Evolutionary conservation across 92 coral and sea anemone genomes (phyloP), one percentile per base, ranked within the genome.

Genomic region (Muricea muricata): DNA sequence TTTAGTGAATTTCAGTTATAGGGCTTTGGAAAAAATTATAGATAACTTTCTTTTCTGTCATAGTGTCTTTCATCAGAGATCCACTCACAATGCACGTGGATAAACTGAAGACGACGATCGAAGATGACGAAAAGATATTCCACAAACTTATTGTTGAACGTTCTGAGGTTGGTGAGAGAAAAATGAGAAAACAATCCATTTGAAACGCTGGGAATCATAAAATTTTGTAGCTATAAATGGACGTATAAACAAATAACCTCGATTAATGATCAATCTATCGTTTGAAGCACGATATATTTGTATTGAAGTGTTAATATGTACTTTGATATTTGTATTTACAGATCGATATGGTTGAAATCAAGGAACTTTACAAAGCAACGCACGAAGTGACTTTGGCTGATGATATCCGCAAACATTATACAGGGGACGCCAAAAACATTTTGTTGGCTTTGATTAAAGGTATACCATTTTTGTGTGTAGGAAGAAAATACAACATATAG

Each of bases 321-420:
- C n/a, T n/a, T n/a, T 9, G 4, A 37, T 37, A 4, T 37, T 37
- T 37, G 18, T 13, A 18, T 52, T 4, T 18, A 4, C 29, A 65
- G 72, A 34, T 65, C 5, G 72, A 65, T 10, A 65, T 65, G 72
- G 72, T 65, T 7, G 72, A 65, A 65, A 65, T 65, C n/a, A 65
- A 65, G 35, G 35, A 65, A 0, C 42, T 65, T 7, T 65, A 65
- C 42, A 29, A 65, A 34, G 29, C 37, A 65, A 65, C 72, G 13
- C 23, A 65, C 39, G 72, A 65, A 34, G 42, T 29, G 23, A 65
- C 72, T 29, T 34, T 65, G 12, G 72, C 72, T 29, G 72, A 65
- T 15, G 72, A 65, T 10, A 65, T 65, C 13, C 17, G 23, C 8
- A 65, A 65, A 65, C 72, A 65, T 65, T 65, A 65, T 39, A 65